phyloP scores from a whole-genome alignment of 2,113 vertebrate species.

The Erinaceus europaeus region DNA sequence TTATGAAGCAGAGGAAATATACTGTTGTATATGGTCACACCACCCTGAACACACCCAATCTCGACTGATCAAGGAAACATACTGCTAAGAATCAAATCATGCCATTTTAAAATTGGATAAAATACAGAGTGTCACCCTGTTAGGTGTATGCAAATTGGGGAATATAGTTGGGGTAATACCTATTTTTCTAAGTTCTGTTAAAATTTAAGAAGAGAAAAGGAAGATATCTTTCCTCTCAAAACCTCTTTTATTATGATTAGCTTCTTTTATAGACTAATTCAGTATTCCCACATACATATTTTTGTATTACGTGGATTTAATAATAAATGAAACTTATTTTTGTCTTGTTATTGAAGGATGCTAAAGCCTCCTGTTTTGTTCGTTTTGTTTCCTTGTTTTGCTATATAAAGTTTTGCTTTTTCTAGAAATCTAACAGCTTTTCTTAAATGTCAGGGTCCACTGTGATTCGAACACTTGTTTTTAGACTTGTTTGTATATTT shows the following conservation, averaged over 20 bases:
- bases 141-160: not conserved
- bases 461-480: constrained; percentile 3
- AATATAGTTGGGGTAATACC: constrained; percentile 15
- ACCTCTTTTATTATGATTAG: constrained; percentile 47
- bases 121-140: not conserved
- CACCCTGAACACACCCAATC: too few relatives aligned
- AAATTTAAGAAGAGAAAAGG: constrained; percentile 48
- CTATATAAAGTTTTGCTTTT: constrained; percentile 35
- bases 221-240: not conserved
- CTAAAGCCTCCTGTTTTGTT: constrained; percentile 48
- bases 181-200: constrained; percentile 40
- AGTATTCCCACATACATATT: not conserved
- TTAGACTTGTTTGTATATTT: constrained; percentile 42
- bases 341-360: constrained; percentile 52
- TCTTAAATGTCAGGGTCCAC: constrained; percentile 23
- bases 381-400: constrained; percentile 14
- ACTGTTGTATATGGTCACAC: too few relatives aligned
- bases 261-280: constrained; percentile 48
- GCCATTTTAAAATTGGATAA: constrained; percentile 19
- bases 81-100: constrained; percentile 16
- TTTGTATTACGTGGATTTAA: constrained; percentile 52
- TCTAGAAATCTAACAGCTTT: constrained; percentile 21
- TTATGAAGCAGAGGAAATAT: constrained; percentile 11
- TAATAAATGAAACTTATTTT: constrained; percentile 51
- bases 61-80: too few relatives aligned